These are phyloP conservation scores for Ectemnius lituratus DNA, from an alignment of 2,888 invertebrate species.

Conservation along the genomic window DNA sequence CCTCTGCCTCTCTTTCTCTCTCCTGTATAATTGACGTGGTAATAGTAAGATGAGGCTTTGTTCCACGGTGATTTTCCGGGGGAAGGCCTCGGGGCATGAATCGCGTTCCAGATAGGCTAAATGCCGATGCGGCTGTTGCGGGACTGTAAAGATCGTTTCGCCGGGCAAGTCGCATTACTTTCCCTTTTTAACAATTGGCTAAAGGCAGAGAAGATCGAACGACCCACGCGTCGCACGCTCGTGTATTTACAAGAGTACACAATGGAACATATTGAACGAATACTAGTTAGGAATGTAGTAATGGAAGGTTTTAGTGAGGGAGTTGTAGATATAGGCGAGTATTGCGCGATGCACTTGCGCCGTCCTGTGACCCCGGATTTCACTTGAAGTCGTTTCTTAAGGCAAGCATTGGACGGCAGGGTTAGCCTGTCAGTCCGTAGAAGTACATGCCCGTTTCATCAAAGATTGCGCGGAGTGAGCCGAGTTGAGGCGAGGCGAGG, in stretches of 20 bases:
- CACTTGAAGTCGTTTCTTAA: conserved; percentile 1
- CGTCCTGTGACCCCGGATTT: not conserved
- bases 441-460: conserved; percentile 5
- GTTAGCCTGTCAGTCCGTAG: too few relatives aligned
- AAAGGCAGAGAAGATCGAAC: conserved; percentile 8
- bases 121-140: too few relatives aligned
- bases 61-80: not conserved
- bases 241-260: not conserved
- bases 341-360: not conserved
- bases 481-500: not conserved
- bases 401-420: not conserved
- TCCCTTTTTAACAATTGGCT: conserved; percentile 47
- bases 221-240: conserved; percentile 36
- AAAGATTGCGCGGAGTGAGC: not conserved
- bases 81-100: too few relatives aligned
- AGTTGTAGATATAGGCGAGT: too few relatives aligned
- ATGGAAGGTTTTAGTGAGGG: too few relatives aligned
- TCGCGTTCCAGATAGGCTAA: too few relatives aligned
- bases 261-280: too few relatives aligned
- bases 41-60: not conserved
- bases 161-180: conserved; percentile 26
- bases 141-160: conserved; percentile 17
- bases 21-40: not conserved
- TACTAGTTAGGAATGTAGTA: too few relatives aligned
- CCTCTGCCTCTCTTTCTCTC: not conserved